Base-by-base conservation (phyloP, 2,888 invertebrate species). In the Eremobia ochroleuca region DNA sequence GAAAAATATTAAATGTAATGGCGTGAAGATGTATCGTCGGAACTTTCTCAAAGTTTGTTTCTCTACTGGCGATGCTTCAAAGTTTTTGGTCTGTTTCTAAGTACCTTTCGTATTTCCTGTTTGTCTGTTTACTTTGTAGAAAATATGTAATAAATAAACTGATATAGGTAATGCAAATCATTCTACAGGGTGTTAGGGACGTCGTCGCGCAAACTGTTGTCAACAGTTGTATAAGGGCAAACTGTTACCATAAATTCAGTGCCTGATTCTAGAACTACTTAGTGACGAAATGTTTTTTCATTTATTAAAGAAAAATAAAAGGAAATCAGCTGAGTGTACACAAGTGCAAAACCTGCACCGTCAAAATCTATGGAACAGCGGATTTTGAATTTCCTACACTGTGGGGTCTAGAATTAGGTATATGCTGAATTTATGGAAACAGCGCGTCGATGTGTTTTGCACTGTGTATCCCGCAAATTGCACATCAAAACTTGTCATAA, bases 11-110 rank as follows among this genome's bases (percentile, higher is more conserved):
- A 61, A 34, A 61, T 21, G n/a, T 11, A 28, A 28, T 25, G 25
- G 28, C 28, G 11, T 15, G 77, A 28, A 8, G 49, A 43, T 59
- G 31, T 4, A 11, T 28, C 25, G 6, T 58, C 28, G 15, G 21
- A 73, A 66, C 18, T 79, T 58, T 65, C 11, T 4, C 65, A 43
- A n/a, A 72, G 31, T 52, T 58, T 65, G 0, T 49, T 34, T 52
- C 15, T n/a, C 25, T 9, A 0, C 0, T 62, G 49, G 15, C 13
- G 5, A 37, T 37, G 37, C 37, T 37, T 37, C 37, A 37, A 37
- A 37, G 9, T 37, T 37, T 37, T 37, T 8, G 37, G 4, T 37
- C 37, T 8, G 37, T 37, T 37, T 37, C 37, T 37, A 37, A 37
- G 37, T 37, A 37, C 37, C 37, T 9, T 37, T 1, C 8, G 9